phyloP scores from a whole-genome alignment of 2,113 vertebrate species.

The Columbina picui region DNA sequence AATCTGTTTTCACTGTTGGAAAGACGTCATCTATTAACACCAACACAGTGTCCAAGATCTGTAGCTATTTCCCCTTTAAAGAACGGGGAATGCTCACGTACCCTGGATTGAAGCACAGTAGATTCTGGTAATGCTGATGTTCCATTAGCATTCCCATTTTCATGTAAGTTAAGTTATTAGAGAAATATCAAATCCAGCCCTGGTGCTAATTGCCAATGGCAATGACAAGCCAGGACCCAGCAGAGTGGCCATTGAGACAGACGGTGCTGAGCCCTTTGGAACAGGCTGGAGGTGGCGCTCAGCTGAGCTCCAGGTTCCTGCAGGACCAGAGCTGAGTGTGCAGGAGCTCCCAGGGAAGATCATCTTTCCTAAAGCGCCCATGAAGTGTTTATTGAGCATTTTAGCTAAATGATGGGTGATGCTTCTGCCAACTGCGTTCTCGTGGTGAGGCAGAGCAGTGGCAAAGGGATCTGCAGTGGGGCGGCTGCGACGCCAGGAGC shows the following conservation, averaged over 20 bases:
- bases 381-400: background rate
- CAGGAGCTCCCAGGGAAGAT: background rate
- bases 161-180: conserved; percentile 35
- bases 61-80: background rate
- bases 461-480: background rate
- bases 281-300: no score
- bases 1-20: background rate
- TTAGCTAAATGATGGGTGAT: conserved; percentile 2
- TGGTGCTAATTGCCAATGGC: background rate
- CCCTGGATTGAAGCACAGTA: background rate
- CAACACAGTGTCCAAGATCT: background rate
- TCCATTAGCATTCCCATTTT: conserved; percentile 1
- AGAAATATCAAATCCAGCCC: background rate
- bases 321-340: background rate
- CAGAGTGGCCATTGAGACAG: background rate
- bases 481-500: background rate
- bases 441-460: background rate
- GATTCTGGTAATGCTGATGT: background rate
- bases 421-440: background rate
- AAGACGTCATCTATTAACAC: background rate
- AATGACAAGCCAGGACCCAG: background rate
- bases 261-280: no score
- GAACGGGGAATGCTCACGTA: background rate
- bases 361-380: background rate
- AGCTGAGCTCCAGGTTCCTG: background rate